phyloP scores from a whole-genome alignment of 2,888 invertebrate genomes.

The Thalpophila matura region DNA sequence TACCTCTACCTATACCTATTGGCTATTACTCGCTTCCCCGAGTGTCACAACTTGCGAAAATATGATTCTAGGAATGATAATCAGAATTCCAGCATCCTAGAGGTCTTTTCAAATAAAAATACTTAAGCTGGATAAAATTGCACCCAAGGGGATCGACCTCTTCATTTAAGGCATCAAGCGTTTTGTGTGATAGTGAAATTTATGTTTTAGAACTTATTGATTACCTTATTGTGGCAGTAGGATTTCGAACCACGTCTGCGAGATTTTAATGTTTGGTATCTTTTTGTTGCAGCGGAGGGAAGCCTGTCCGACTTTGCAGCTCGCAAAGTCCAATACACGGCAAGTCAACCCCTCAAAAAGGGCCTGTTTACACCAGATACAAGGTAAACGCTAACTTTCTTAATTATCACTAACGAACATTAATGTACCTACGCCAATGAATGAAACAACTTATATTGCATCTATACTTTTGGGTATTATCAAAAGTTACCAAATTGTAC shows the following conservation, averaged over 20 bases:
- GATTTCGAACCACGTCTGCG: background rate
- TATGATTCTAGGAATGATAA: conserved; percentile 17
- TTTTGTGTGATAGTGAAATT: background rate
- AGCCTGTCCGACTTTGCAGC: conserved; percentile 96
- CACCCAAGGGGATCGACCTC: background rate
- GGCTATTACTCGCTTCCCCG: no score
- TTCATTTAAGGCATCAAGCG: background rate
- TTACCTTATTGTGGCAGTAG: background rate
- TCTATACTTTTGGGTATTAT: conserved; percentile 22
- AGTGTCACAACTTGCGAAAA: background rate
- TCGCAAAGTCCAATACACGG: conserved; percentile 94
- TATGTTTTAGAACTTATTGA: background rate
- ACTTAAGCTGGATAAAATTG: background rate
- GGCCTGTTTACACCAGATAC: conserved; percentile 94
- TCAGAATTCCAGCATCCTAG: conserved; percentile 7
- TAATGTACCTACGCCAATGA: conserved; percentile 35
- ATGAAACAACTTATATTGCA: conserved; percentile 19
- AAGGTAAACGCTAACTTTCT: conserved; percentile 81
- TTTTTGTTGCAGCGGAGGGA: conserved; percentile 95
- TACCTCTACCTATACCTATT: no score
- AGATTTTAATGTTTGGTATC: conserved; percentile 54
- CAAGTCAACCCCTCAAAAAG: conserved; percentile 93
- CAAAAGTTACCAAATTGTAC: conserved; percentile 38
- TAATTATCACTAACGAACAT: conserved; percentile 52
- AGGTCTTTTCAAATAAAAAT: background rate